These are phyloP conservation scores for Cosmia trapezina DNA, from an alignment of 2,888 invertebrate genomes.

Conservation along the genomic window DNA sequence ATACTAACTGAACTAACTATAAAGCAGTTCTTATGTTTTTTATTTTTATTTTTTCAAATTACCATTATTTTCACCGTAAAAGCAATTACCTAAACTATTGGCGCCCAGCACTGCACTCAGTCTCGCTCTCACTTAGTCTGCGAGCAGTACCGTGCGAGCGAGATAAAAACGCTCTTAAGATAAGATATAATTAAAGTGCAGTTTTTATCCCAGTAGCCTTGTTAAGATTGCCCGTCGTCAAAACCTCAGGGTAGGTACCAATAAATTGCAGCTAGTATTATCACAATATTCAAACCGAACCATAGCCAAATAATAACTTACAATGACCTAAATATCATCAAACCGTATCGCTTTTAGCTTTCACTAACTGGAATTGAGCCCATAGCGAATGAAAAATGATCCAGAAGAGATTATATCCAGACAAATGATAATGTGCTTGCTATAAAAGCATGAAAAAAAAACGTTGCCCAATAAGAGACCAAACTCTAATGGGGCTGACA, in stretches of 20 bases:
- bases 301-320: conserved; percentile 25
- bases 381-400: conserved; percentile 12
- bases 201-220: neutral
- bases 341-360: conserved; percentile 15
- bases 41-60: too few relatives aligned
- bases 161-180: too few relatives aligned
- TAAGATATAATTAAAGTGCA: neutral
- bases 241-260: neutral
- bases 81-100: too few relatives aligned
- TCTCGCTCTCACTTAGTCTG: too few relatives aligned
- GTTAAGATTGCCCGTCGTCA: neutral
- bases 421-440: conserved; percentile 18
- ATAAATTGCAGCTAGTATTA: neutral
- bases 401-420: neutral
- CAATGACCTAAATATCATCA: conserved; percentile 33
- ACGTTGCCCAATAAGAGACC: conserved; percentile 13
- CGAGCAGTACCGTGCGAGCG: too few relatives aligned
- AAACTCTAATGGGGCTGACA: conserved; percentile 10
- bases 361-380: conserved; percentile 38
- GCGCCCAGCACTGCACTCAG: too few relatives aligned
- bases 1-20: too few relatives aligned
- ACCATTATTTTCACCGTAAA: too few relatives aligned
- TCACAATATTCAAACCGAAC: neutral
- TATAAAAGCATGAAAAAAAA: conserved; percentile 7
- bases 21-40: too few relatives aligned